A percentile compares a stretch with the other conserved stretches of the same genome.
These are phyloP conservation scores for Drosophila sucinea DNA, from an alignment of 1,140 invertebrate species.

Conservation along the genomic window DNA sequence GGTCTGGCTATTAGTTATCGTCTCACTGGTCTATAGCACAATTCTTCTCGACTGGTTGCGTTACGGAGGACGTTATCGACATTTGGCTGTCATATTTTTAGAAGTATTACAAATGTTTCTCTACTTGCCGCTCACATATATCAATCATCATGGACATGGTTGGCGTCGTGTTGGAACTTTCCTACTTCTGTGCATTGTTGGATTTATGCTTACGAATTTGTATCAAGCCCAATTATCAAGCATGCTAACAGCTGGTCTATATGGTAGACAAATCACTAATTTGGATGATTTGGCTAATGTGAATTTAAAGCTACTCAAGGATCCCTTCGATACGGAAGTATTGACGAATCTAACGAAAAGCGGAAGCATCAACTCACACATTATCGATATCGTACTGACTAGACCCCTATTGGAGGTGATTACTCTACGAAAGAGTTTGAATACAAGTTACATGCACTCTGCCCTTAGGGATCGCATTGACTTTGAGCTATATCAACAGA, in stretches of 20 bases:
- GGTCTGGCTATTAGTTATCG: conserved; percentile 23
- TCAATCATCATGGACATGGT: conserved; percentile 23
- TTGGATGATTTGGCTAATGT: conserved; percentile 48
- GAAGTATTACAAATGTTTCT: conserved; percentile 37
- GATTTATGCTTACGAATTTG: conserved; percentile 60
- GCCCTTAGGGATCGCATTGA: conserved; percentile 58
- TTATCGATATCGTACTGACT: conserved; percentile 31
- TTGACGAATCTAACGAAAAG: conserved; percentile 26
- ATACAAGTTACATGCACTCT: conserved; percentile 49
- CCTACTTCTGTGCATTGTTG: conserved; percentile 36
- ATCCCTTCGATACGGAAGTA: conserved; percentile 24
- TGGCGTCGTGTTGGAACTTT: conserved; percentile 41
- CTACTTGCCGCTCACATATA: background rate
- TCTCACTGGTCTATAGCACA: conserved; percentile 6
- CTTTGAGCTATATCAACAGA: conserved; percentile 59
- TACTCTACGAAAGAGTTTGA: conserved; percentile 33
- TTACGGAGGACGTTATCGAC: conserved; percentile 3
- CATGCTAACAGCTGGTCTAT: conserved; percentile 49
- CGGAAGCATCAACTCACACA: conserved; percentile 19
- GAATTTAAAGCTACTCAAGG: conserved; percentile 28
- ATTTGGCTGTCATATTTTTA: conserved; percentile 12
- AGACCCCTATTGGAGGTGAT: conserved; percentile 39
- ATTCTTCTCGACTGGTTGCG: background rate
- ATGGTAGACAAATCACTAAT: conserved; percentile 52
- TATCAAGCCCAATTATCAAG: conserved; percentile 58